Evolutionary conservation across 2,797 vertebrate genomes (phyloP).

Genomic region (Sternarchorhynchus goeldii): DNA sequence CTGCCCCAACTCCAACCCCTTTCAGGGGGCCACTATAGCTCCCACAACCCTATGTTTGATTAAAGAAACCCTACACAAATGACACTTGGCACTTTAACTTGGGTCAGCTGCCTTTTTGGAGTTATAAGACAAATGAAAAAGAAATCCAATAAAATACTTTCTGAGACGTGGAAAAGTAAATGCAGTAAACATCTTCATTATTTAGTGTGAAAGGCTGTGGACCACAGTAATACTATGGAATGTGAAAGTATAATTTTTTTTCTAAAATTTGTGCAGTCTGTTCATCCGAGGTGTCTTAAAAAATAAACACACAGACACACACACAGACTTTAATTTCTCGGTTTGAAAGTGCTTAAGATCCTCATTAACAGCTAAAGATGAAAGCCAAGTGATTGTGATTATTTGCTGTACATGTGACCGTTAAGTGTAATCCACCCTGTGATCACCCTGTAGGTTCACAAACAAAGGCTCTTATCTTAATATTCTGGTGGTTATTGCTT

Average conservation of each 20-base stretch:
- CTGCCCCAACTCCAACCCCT: too few relatives aligned
- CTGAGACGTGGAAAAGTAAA: too few relatives aligned
- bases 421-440: slow-evolving; percentile 3
- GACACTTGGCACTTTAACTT: not conserved
- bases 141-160: not conserved
- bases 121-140: not conserved
- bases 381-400: not conserved
- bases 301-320: too few relatives aligned
- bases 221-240: too few relatives aligned
- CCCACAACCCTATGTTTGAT: too few relatives aligned
- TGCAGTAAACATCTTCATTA: too few relatives aligned
- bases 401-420: slow-evolving; percentile 2
- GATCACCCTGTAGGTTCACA: slow-evolving; percentile 36
- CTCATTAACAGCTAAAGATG: not conserved
- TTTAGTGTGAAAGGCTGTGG: too few relatives aligned
- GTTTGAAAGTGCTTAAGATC: not conserved
- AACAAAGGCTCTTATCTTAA: slow-evolving; percentile 18
- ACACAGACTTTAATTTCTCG: not conserved
- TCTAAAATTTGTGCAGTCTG: too few relatives aligned
- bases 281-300: too few relatives aligned
- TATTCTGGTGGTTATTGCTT: not conserved
- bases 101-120: not conserved
- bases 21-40: too few relatives aligned
- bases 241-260: too few relatives aligned
- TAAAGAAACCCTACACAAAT: too few relatives aligned